These are phyloP conservation scores for Liolophura sinensis DNA, from an alignment of 1,140 invertebrate species.

Conservation along the genomic window DNA sequence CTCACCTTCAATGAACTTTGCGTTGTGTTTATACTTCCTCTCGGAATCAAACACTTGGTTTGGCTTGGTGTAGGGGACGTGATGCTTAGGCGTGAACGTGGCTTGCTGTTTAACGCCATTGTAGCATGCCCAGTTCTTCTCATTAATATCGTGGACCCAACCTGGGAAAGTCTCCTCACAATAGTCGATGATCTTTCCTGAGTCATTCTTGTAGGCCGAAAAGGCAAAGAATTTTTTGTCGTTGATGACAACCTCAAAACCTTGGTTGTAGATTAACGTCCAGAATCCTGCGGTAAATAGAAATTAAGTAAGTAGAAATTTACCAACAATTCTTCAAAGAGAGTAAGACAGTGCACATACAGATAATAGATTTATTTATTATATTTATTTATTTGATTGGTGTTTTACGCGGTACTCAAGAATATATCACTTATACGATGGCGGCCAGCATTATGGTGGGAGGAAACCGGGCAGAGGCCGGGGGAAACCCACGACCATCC, in stretches of 20 bases:
- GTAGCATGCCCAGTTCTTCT: conserved; percentile 59
- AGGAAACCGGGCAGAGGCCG: no score
- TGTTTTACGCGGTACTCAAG: neutral
- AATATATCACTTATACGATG: neutral
- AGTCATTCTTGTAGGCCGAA: conserved; percentile 52
- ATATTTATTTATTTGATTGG: neutral
- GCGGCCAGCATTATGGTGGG: neutral
- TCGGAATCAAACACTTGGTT: neutral
- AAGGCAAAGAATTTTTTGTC: conserved; percentile 62
- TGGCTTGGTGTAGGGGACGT: neutral
- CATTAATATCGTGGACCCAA: conserved; percentile 61
- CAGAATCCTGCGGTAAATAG: conserved; percentile 48
- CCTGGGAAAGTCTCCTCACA: conserved; percentile 59
- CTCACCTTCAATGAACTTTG: conserved; percentile 5
- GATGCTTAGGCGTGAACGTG: neutral
- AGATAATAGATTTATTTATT: neutral
- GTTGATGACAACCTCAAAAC: conserved; percentile 54
- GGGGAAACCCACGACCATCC: no score
- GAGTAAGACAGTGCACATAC: neutral
- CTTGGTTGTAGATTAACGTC: conserved; percentile 63
- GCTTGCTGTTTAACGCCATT: conserved; percentile 40
- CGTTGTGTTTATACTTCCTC: conserved; percentile 3
- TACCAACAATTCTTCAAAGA: neutral
- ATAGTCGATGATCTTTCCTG: conserved; percentile 47
- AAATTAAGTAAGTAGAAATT: neutral